phyloP scores from a whole-genome alignment of 2,113 vertebrate genomes.

The Ceyx melanurus region DNA sequence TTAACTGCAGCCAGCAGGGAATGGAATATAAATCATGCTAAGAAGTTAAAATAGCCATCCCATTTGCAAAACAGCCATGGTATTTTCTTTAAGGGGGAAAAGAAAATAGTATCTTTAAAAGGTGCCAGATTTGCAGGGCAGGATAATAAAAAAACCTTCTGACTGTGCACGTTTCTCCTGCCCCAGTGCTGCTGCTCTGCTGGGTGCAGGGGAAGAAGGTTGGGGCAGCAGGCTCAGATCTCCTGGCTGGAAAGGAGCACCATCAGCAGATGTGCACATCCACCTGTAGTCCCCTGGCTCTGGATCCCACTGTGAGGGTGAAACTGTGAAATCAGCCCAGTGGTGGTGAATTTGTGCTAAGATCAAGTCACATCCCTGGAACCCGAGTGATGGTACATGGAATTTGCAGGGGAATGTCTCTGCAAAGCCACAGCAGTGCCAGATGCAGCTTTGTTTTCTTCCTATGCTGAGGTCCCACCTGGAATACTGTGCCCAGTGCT shows the following conservation, averaged over 20 bases:
- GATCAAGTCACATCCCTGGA: background rate
- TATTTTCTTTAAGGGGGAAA: slow-evolving; percentile 53
- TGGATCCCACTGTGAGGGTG: rapidly evolving
- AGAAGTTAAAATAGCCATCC: slow-evolving; percentile 51
- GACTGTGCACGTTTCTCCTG: slow-evolving; percentile 17
- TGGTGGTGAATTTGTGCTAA: background rate
- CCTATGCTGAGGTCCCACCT: background rate
- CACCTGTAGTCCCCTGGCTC: background rate
- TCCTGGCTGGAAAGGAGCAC: background rate
- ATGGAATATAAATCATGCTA: slow-evolving; percentile 22
- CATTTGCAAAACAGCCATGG: slow-evolving; percentile 23
- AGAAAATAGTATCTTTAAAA: slow-evolving; percentile 31
- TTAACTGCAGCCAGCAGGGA: background rate
- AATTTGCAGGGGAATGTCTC: background rate
- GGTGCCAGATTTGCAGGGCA: background rate
- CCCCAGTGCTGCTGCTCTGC: background rate
- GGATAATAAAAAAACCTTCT: slow-evolving; percentile 25
- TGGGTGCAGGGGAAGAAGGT: rapidly evolving
- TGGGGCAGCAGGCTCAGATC: rapidly evolving
- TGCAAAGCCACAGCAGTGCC: background rate
- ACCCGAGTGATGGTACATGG: background rate
- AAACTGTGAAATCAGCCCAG: background rate
- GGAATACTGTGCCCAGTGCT: no score
- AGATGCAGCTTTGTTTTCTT: background rate
- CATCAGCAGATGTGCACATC: background rate